phyloP scores from a whole-genome alignment of 2,888 invertebrate genomes.

The Rhagophthalmus giganteus region DNA sequence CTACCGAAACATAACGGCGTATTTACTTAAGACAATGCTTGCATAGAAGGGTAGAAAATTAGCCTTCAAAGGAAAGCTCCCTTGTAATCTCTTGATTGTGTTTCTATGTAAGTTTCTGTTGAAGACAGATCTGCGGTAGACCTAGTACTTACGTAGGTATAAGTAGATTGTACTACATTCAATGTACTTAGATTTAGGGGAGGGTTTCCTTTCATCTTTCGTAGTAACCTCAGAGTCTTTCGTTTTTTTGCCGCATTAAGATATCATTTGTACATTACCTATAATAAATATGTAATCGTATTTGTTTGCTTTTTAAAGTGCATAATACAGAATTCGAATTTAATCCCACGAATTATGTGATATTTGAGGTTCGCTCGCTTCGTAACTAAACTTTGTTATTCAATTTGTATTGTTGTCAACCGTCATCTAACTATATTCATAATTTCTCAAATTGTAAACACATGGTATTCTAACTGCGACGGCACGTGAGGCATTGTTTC shows the following conservation, averaged over 20 bases:
- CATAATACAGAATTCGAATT: background rate
- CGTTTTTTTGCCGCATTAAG: conserved; percentile 4
- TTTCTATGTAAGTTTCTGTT: conserved; percentile 43
- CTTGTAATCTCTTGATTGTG: conserved; percentile 45
- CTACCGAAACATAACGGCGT: conserved; percentile 11
- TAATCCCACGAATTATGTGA: conserved; percentile 1
- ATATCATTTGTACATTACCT: background rate
- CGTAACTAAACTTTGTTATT: conserved; percentile 9
- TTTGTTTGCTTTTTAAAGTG: background rate
- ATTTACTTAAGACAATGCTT: conserved; percentile 27
- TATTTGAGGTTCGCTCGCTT: too few species aligned
- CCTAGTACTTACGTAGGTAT: conserved; percentile 42
- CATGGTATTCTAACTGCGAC: conserved; percentile 5
- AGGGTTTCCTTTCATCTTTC: conserved; percentile 42
- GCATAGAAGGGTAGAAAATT: conserved; percentile 35
- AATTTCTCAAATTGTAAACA: conserved; percentile 19
- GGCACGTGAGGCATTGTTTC: conserved; percentile 10
- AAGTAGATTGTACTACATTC: conserved; percentile 42
- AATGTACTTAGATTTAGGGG: conserved; percentile 37
- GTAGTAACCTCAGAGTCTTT: background rate
- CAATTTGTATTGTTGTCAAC: conserved; percentile 7
- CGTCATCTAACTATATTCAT: conserved; percentile 12
- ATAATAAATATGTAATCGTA: too few species aligned
- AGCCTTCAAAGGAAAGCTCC: conserved; percentile 39
- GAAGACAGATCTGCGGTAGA: conserved; percentile 44